Evolutionary conservation across 1,140 invertebrate genomes (phyloP), one percentile per base, ranked within the genome.

Genomic region (Liolophura sinensis): DNA sequence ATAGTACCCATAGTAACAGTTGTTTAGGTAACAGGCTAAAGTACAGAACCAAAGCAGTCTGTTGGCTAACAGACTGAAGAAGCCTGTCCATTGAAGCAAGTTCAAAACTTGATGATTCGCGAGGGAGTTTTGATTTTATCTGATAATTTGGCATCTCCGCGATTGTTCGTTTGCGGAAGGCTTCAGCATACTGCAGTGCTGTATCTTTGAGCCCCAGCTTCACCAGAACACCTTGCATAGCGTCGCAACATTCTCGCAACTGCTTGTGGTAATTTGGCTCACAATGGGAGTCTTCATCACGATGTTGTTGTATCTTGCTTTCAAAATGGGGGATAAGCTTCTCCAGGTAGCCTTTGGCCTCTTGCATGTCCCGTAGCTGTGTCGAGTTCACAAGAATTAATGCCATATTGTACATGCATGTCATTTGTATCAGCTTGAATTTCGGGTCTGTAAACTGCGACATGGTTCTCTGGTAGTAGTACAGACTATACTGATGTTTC

Each of bases 1-100:
- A 71, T 14, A 83, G 65, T 25, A 82, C 74, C 81, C 81, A 83
- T 24, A 81, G 52, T 25, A 83, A 64, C 46, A 81, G 59, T n/a
- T 66, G 24, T 18, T 69, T 57, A 11, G 73, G 68, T 27, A 82
- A 60, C 20, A 83, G 55, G 12, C 75, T 77, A 65, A 80, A 83
- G 62, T 76, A 83, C 47, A 83, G 40, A 5, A 83, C 73, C 4
- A 74, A 76, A 22, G 73, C 74, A 68, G 74, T 81, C 64, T 83
- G 81, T 61, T 77, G 67, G 25, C 65, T 73, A 1, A 82, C 77
- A 14, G 74, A 62, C 3, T 75, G 71, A n/a, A 57, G 67, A 25
- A 83, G 73, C 51, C 69, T 70, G 11, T 83, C 78, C 25, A 73
- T 65, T 0, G 64, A 20, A 25, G 58, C 3, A 24, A 24, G 58